Evolutionary conservation across 2,888 invertebrate genomes (phyloP).

Genomic region (Neria commutata): DNA sequence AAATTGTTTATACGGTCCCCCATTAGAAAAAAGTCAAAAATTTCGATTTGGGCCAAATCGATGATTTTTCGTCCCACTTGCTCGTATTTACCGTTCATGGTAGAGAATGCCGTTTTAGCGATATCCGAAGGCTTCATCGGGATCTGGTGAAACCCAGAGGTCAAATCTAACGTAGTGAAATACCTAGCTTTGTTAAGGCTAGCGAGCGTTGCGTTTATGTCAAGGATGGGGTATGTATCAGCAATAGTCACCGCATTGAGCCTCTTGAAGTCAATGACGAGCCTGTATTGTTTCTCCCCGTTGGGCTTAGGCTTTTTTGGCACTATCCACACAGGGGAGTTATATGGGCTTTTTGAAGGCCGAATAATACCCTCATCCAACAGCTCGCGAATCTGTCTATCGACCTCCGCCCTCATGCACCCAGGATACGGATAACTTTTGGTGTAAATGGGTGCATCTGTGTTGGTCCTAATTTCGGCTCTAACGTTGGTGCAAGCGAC

Average conservation of each 20-base stretch:
- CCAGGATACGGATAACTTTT: conserved; percentile 22
- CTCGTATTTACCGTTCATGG: conserved; percentile 22
- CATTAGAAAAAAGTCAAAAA: no score
- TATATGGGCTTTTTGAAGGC: conserved; percentile 19
- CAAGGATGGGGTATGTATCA: conserved; percentile 25
- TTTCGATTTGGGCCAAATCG: no score
- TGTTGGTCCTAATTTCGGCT: conserved; percentile 22
- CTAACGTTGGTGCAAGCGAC: conserved; percentile 24
- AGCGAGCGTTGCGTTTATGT: conserved; percentile 15
- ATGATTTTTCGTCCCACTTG: conserved; percentile 16
- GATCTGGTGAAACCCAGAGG: conserved; percentile 21
- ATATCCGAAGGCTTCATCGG: conserved; percentile 12
- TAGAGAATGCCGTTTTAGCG: conserved; percentile 21
- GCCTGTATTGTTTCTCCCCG: conserved; percentile 8
- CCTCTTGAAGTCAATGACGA: conserved; percentile 23
- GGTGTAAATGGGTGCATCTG: conserved; percentile 17
- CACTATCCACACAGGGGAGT: conserved; percentile 13
- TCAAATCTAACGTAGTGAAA: conserved; percentile 19
- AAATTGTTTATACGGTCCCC: no score
- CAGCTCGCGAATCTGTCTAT: conserved; percentile 17
- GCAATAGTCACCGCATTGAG: conserved; percentile 20
- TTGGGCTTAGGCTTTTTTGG: conserved; percentile 5
- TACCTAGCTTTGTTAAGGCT: conserved; percentile 18
- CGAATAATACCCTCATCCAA: conserved; percentile 22
- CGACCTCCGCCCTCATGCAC: conserved; percentile 11